phyloP scores from a whole-genome alignment of 2,113 vertebrate genomes.

The Cromileptes altivelis region DNA sequence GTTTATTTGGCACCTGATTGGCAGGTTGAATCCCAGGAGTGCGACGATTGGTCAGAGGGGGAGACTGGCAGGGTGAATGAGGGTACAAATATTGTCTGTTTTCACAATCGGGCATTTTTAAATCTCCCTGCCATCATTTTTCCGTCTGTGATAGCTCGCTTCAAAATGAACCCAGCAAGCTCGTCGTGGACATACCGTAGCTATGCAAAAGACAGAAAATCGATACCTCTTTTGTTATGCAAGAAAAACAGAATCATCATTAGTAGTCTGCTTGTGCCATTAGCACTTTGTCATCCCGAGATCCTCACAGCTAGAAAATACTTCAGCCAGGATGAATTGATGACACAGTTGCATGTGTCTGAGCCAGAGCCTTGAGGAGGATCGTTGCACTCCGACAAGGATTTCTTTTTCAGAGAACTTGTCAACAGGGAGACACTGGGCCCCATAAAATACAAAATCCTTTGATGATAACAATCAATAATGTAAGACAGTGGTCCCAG shows the following conservation, averaged over 20 bases:
- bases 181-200: no score
- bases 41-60: not conserved
- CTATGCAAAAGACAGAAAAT: not conserved
- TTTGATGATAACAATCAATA: slow-evolving; percentile 23
- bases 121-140: not conserved
- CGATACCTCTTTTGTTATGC: not conserved
- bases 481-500: not conserved
- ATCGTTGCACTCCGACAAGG: slow-evolving; percentile 36
- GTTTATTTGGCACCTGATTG: slow-evolving; percentile 58
- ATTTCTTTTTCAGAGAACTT: slow-evolving; percentile 1
- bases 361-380: slow-evolving; percentile 27
- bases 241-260: slow-evolving; percentile 23
- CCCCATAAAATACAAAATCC: slow-evolving; percentile 27
- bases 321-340: slow-evolving; percentile 37
- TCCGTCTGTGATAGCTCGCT: not conserved
- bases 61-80: slow-evolving; percentile 12
- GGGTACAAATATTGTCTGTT: slow-evolving; percentile 27
- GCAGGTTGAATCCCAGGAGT: slow-evolving; percentile 43
- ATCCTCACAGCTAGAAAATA: slow-evolving; percentile 18
- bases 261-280: slow-evolving; percentile 11
- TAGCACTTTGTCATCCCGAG: slow-evolving; percentile 52
- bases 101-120: slow-evolving; percentile 6
- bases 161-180: slow-evolving; percentile 18
- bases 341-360: not conserved
- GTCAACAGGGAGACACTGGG: not conserved